A percentile compares a stretch with the other conserved stretches of the same genome.
Conservation (phyloP, 2,113 vertebrate species). For the Pithys albifrons region DNA sequence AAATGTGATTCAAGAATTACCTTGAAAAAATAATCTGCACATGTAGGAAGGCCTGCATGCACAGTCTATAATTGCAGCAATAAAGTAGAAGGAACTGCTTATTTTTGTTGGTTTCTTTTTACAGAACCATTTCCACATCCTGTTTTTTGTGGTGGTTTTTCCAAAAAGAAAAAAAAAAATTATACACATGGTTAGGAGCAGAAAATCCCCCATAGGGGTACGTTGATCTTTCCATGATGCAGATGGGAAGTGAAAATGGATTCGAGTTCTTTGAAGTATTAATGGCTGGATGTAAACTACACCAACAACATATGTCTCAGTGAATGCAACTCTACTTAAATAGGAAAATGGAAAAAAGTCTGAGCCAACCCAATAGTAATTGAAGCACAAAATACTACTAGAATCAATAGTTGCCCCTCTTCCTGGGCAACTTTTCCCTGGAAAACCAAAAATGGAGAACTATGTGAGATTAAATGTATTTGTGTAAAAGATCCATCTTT, state of each 20-base stretch:
- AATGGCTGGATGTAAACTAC: not conserved
- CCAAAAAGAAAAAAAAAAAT: not conserved
- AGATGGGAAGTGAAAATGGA: conserved; percentile 51
- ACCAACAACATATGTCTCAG: not conserved
- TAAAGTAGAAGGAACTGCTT: conserved; percentile 39
- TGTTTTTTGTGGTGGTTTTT: conserved; percentile 21
- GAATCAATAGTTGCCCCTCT: not conserved
- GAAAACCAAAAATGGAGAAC: not conserved
- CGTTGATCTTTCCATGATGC: not conserved
- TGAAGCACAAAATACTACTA: not conserved
- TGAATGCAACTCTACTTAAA: not conserved
- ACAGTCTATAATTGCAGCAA: conserved; percentile 2
- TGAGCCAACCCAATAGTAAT: not conserved
- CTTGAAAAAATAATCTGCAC: conserved; percentile 20
- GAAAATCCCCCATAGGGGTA: conserved; percentile 15
- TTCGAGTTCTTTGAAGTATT: conserved; percentile 13
- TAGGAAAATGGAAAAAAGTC: not conserved
- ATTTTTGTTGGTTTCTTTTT: conserved; percentile 50
- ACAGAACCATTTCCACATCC: conserved; percentile 46
- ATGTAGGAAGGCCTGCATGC: not conserved
- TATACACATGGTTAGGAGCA: not conserved
- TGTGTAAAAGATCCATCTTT: not conserved
- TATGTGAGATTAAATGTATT: not conserved
- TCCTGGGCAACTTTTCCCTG: not conserved
- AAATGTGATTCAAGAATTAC: not conserved